A percentile compares a stretch with the other conserved stretches of the same genome.
Conservation (phyloP, 2,888 invertebrate species). For the Hydriomena furcata region DNA sequence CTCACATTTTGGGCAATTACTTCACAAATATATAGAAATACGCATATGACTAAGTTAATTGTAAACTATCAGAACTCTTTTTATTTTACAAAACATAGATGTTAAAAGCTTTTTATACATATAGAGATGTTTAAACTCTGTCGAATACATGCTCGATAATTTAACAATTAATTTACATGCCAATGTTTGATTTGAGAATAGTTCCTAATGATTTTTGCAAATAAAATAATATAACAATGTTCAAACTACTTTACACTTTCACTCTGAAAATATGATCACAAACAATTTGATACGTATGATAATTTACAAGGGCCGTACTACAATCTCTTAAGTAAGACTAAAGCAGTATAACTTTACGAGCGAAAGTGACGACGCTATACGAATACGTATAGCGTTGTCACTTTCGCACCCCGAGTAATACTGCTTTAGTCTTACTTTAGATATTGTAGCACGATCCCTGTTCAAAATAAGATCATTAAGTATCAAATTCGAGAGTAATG, state of each 20-base stretch:
- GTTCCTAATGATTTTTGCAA: slow-evolving; percentile 23
- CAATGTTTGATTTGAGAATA: slow-evolving; percentile 20
- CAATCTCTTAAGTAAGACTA: too few species aligned
- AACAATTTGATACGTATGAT: slow-evolving; percentile 22
- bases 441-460: neutral
- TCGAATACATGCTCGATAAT: slow-evolving; percentile 26
- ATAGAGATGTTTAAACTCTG: neutral
- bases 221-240: slow-evolving; percentile 33
- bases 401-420: too few species aligned
- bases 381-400: too few species aligned
- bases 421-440: too few species aligned
- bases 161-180: slow-evolving; percentile 27
- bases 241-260: slow-evolving; percentile 22
- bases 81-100: neutral
- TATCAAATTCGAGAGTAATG: slow-evolving; percentile 43
- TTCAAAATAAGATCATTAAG: slow-evolving; percentile 22
- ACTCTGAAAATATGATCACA: slow-evolving; percentile 17
- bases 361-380: too few species aligned
- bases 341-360: too few species aligned
- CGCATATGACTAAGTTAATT: too few species aligned
- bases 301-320: too few species aligned
- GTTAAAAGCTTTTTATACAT: neutral
- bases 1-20: neutral
- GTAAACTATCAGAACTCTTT: too few species aligned
- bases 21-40: neutral